Base-by-base conservation (phyloP, 2,888 invertebrate species). In the Zaprionus obscuricornis region DNA sequence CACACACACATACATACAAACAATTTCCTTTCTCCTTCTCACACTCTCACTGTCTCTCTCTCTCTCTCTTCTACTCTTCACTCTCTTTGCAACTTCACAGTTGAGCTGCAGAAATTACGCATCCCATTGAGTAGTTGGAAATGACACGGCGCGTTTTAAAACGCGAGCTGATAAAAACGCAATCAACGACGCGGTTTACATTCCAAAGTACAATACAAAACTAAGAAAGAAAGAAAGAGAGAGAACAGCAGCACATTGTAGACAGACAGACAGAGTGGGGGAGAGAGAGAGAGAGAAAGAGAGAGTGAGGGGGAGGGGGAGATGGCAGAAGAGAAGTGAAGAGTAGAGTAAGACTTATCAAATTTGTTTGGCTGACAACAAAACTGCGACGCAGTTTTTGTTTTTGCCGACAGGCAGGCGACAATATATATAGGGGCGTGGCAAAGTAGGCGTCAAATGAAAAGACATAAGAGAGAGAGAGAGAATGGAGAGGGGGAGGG, bases 111-210 rank as follows among this genome's bases (percentile, higher is more conserved):
- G 24, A 10, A 73, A 82, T 79, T 85, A 85, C 86, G 84, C 85
- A 86, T 79, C 69, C 82, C 82, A 82, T 85, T 82, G 67, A 85
- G 72, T 47, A 31, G 33, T 37, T 54, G n/a, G n/a, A n/a, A n/a
- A n/a, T 7, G 49, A 51, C 51, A 50, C 50, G 74, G 75, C 59
- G 74, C 79, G 75, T 67, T 79, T 64, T 49, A 60, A 68, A 64
- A 56, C 68, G 68, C 76, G 40, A 45, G 69, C 74, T 81, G 85
- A 85, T 83, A 85, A 79, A 65, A 66, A 54, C 59, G 58, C 56
- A 46, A 68, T n/a, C 51, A 22, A 17, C 65, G 57, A 13, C 65
- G 54, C 81, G 77, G 79, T 85, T 85, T 83, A 76, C 76, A 85
- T 79, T 81, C 85, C 81, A 81, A 81, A 81, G 81, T 79, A 64